Percentiles rank a stretch among this genome's conserved stretches.
These are phyloP conservation scores for Helogale parvula DNA, from an alignment of 2,113 vertebrate genomes.

Conservation along the genomic window DNA sequence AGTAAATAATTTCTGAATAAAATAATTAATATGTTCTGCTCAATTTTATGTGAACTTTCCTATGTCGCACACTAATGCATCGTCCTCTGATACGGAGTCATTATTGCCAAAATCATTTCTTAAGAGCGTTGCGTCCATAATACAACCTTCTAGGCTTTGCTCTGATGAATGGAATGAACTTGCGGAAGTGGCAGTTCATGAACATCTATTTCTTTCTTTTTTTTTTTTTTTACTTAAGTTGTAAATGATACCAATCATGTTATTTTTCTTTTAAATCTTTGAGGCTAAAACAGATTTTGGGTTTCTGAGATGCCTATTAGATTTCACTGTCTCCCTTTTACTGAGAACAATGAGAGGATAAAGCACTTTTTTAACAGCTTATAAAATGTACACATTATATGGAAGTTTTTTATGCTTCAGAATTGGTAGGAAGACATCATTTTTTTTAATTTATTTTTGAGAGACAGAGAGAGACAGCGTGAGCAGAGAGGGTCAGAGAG, in stretches of 20 bases:
- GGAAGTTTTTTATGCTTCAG: neutral
- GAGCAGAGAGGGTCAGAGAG: too few species aligned
- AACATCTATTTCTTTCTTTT: neutral
- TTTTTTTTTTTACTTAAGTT: constrained; percentile 4
- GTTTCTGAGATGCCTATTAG: neutral
- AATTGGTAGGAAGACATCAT: neutral
- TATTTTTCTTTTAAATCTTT: constrained; percentile 33
- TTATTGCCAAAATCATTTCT: neutral
- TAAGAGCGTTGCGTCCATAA: neutral
- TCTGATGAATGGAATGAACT: neutral
- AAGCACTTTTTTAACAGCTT: neutral
- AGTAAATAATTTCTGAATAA: neutral
- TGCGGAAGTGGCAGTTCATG: neutral
- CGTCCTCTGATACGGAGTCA: neutral
- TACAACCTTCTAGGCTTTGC: neutral
- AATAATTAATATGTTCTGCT: neutral
- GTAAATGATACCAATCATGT: neutral
- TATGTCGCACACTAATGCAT: neutral
- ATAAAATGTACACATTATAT: neutral
- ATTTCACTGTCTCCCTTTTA: neutral
- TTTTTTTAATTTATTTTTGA: too few species aligned
- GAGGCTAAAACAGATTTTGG: neutral
- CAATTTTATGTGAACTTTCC: neutral
- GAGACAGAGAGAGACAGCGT: too few species aligned
- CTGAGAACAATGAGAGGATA: constrained; percentile 14